Base-by-base conservation (phyloP, 64 coral and sea anemone genomes). In the Actinia equina region DNA sequence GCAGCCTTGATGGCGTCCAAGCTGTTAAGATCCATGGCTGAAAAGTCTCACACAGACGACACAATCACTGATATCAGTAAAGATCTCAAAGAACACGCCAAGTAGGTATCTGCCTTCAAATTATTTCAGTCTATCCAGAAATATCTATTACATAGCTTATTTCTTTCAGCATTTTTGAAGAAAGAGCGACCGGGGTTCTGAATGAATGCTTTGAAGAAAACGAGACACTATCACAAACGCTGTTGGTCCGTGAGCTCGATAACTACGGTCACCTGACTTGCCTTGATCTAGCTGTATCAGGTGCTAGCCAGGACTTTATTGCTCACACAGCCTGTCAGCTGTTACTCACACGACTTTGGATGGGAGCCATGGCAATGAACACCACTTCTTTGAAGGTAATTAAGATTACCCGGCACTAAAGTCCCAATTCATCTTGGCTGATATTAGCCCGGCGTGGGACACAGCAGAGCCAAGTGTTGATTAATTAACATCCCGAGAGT, bases 321-420 rank as follows among this genome's bases (percentile, higher is more conserved):
- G 85, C 97, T 59, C 97, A 99, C 61, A 83, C 93, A 18, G 80
- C 90, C 65, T 99, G 97, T 45, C 97, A 99, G 82, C 88, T 93
- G 7, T 71, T 99, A n/a, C 91, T 99, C 37, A 99, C 93, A 19
- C 84, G 97, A 37, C 88, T 99, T 43, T 99, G 97, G 97, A 99
- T 99, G 97, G 93, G 97, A 26, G 81, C 90, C 18, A 99, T 99
- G 93, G 91, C 91, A 22, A 91, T 99, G 97, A 95, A 99, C 54
- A 99, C 97, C 9, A 69, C 88, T 3, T 95, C 93, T 85, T 93
- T 88, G 62, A 99, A 93, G 91, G 97, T 95, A 99, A 52, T 56
- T 53, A 11, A 37, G 30, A 37, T 37, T 37, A 37, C 30, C 30
- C 30, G 30, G 30, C 30, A 37, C 30, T 1, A 37, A 37, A 37